phyloP scores from a whole-genome alignment of 1,140 invertebrate species.

The Nasonia longicornis region DNA sequence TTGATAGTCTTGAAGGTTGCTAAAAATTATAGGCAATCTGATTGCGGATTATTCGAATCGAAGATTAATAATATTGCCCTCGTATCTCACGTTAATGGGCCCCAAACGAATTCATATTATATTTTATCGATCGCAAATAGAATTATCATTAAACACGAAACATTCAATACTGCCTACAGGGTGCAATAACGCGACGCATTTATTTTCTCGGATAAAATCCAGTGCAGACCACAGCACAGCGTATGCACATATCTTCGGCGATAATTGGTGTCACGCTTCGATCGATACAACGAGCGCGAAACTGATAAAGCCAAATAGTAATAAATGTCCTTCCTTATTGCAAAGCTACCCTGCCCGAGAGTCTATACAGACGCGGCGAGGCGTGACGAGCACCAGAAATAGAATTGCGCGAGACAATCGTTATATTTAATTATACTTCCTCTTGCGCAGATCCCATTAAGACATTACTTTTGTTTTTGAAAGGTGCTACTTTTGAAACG shows the following conservation, averaged over 20 bases:
- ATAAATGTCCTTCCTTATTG: neutral
- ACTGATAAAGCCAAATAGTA: neutral
- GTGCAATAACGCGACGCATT: neutral
- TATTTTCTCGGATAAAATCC: neutral
- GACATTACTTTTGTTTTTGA: neutral
- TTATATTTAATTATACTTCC: conserved; percentile 1
- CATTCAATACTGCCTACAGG: neutral
- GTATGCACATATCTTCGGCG: neutral
- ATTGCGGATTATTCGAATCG: neutral
- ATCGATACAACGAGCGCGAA: neutral
- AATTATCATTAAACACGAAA: neutral
- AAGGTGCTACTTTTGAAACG: neutral
- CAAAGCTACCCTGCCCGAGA: no score
- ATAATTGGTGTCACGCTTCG: neutral
- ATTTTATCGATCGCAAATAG: neutral
- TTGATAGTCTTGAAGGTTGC: neutral
- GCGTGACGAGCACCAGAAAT: no score
- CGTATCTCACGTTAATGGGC: neutral
- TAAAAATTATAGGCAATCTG: no score
- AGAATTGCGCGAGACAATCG: neutral
- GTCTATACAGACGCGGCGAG: no score
- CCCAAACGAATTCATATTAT: neutral
- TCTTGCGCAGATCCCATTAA: neutral
- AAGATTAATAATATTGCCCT: neutral
- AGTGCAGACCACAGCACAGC: neutral